Conservation (phyloP, 2,113 vertebrate genomes). For the Narcine bancroftii region DNA sequence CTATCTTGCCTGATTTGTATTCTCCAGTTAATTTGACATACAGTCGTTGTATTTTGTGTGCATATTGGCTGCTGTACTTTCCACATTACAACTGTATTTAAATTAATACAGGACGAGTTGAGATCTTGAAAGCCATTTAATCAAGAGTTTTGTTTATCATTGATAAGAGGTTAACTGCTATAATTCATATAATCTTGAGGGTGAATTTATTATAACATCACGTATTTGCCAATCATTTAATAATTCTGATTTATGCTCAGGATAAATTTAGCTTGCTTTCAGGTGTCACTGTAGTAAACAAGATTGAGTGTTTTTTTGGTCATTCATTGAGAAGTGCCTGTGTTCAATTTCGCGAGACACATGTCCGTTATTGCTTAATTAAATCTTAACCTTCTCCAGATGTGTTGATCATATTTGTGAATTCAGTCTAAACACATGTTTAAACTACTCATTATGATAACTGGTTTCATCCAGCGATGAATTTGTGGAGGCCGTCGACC, state of each 20-base stretch:
- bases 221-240: background rate
- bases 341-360: constrained; percentile 17
- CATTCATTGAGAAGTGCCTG: background rate
- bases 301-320: background rate
- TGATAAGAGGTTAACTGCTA: background rate
- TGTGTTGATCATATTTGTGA: constrained; percentile 30
- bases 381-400: constrained; percentile 34
- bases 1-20: too few relatives aligned
- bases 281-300: background rate
- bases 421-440: constrained; percentile 34
- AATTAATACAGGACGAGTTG: too few relatives aligned
- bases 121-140: too few relatives aligned
- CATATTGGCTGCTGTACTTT: too few relatives aligned
- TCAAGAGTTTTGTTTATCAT: too few relatives aligned
- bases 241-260: background rate
- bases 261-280: too few relatives aligned
- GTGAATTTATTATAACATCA: background rate
- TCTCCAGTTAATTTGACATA: too few relatives aligned
- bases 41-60: too few relatives aligned
- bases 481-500: background rate
- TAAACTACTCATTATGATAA: constrained; percentile 22
- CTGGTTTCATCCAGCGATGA: constrained; percentile 21
- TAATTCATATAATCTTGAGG: background rate
- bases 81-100: too few relatives aligned
- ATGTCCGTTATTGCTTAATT: constrained; percentile 32